Evolutionary conservation across 2,113 vertebrate genomes (phyloP), one percentile per base, ranked within the genome.

Genomic region (Clarias magur): DNA sequence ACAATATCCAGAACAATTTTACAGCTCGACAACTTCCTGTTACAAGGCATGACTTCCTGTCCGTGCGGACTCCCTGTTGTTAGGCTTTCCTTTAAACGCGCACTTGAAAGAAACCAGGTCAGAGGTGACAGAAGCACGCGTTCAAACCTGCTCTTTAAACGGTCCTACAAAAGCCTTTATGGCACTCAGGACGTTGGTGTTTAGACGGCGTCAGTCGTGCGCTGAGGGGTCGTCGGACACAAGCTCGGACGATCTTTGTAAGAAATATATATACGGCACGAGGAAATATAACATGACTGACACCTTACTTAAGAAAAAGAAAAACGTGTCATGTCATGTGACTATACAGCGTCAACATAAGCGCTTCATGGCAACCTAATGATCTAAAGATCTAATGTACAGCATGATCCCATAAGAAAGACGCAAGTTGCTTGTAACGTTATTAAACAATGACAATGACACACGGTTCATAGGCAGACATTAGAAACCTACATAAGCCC

Each of bases 11-110:
- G 84, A 89, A 83, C 86, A 86, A 70, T 59, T 86, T 81, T 80
- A 78, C 76, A 89, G 82, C 84, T 80, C 86, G 89, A 91, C 88
- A 85, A 90, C 89, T 88, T 90, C 91, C 87, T 84, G 62, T 76
- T 85, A 73, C 72, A 78, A 76, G 17, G 79, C 86, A 87, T 25
- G 57, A 82, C 85, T 87, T 90, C 91, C 88, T 88, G 90, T 67
- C 59, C 65, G 81, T 75, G 80, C 25, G 80, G 75, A 48, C 81
- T 78, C 68, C 79, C 59, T 15, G 38, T 57, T 68, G 75, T 75
- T 67, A 48, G 48, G 62, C 86, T 65, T 87, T 85, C 79, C 82
- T 83, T 86, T 83, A 80, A 83, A 80, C 57, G 34, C 68, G 60
- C 34, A 63, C 79, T 83, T 38, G 85, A 82, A 88, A 87, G 86